phyloP scores from a whole-genome alignment of 2,888 invertebrate genomes.

The Bimastos eiseni region DNA sequence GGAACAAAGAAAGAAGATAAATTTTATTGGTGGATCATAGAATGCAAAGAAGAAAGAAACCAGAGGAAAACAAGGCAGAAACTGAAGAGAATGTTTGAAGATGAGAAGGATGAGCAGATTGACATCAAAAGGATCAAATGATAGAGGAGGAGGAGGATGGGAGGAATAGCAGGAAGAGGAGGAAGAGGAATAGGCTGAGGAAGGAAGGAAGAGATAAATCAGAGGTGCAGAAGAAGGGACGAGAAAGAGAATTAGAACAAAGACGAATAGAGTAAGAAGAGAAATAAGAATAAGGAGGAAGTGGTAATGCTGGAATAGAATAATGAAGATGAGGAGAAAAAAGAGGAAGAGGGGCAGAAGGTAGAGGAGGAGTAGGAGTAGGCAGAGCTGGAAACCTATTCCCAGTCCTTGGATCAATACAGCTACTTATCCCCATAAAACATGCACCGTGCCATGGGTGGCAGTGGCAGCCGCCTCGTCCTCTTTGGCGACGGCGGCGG shows the following conservation, averaged over 20 bases:
- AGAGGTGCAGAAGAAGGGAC: not conserved
- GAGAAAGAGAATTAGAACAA: not conserved
- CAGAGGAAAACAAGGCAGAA: not conserved
- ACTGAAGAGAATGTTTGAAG: not conserved
- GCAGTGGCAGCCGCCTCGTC: not conserved
- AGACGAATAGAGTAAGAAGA: not conserved
- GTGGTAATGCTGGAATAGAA: not conserved
- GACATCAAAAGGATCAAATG: not conserved
- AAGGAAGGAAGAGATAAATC: not conserved
- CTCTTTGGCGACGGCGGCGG: not conserved
- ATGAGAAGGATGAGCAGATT: not conserved
- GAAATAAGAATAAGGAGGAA: not conserved
- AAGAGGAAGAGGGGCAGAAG: not conserved
- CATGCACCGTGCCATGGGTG: not conserved
- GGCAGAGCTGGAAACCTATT: not conserved
- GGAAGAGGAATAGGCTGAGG: not conserved
- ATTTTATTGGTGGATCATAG: not conserved
- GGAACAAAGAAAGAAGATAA: not conserved
- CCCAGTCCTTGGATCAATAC: not conserved
- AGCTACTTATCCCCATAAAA: conserved; percentile 19
- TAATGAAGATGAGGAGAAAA: not conserved
- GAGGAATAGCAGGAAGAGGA: not conserved
- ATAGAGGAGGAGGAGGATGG: not conserved
- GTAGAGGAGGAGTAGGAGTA: not conserved
- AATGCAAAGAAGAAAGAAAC: not conserved